A percentile compares a stretch with the other conserved stretches of the same genome.
Evolutionary conservation across 2,888 invertebrate species (phyloP).

Genomic region (Lepetodrilus schrolli): DNA sequence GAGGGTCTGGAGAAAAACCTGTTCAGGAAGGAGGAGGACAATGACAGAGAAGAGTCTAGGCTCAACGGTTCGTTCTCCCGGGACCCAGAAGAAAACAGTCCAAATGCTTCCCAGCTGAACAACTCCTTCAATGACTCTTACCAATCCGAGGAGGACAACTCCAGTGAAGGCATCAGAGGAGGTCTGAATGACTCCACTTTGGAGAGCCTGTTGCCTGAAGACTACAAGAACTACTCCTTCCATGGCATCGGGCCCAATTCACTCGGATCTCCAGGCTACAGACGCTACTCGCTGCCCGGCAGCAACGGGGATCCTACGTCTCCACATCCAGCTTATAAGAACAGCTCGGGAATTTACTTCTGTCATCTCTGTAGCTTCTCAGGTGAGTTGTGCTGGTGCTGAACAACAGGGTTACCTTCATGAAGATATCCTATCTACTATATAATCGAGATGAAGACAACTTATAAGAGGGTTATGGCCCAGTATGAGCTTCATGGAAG

Average conservation of each 20-base stretch:
- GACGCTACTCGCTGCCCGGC: constrained; percentile 30
- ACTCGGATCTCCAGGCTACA: constrained; percentile 17
- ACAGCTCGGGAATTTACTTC: constrained; percentile 71
- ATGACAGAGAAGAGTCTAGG: neutral
- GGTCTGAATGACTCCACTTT: neutral
- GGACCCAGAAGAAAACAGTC: neutral
- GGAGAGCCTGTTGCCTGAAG: constrained; percentile 27
- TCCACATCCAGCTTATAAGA: constrained; percentile 34
- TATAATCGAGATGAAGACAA: too few relatives aligned
- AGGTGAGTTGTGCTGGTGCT: too few relatives aligned
- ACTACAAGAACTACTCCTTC: constrained; percentile 29
- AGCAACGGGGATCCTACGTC: constrained; percentile 19
- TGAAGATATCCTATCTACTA: too few relatives aligned
- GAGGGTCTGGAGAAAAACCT: too few relatives aligned
- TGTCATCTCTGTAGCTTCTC: constrained; percentile 78
- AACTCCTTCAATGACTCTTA: constrained; percentile 31
- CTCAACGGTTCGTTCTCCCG: neutral
- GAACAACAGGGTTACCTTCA: too few relatives aligned
- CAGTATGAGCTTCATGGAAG: too few relatives aligned
- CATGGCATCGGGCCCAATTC: neutral
- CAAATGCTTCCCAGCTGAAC: neutral
- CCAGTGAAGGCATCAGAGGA: neutral
- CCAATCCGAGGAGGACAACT: constrained; percentile 31
- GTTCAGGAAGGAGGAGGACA: neutral
- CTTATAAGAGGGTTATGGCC: too few relatives aligned